A percentile compares a stretch with the other conserved stretches of the same genome.
These are phyloP conservation scores for Pterocles burchelli DNA, from an alignment of 2,113 vertebrate species.

Conservation along the genomic window DNA sequence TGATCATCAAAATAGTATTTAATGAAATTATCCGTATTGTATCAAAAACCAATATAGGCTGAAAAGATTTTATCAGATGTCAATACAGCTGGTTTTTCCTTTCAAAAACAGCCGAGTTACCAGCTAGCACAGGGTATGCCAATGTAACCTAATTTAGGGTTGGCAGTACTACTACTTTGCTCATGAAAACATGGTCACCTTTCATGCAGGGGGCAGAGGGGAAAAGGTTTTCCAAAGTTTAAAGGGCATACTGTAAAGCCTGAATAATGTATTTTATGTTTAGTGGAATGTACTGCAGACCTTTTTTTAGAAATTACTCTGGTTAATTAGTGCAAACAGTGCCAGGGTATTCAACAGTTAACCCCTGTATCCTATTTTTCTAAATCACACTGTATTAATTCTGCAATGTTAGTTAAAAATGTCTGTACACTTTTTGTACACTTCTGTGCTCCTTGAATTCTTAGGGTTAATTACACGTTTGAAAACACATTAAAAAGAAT, in stretches of 20 bases:
- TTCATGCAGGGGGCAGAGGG: background rate
- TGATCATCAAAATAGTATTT: background rate
- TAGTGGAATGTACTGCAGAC: background rate
- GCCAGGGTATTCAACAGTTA: background rate
- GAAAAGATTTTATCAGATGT: background rate
- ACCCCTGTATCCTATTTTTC: background rate
- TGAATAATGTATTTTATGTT: background rate
- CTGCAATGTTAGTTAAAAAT: background rate
- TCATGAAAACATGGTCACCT: background rate
- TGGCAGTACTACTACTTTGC: background rate
- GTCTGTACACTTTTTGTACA: conserved; percentile 15
- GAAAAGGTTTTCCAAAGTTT: background rate
- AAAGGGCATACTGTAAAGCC: background rate
- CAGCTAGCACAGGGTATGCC: background rate
- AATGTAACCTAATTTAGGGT: background rate
- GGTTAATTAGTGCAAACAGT: background rate
- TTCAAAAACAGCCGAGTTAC: background rate
- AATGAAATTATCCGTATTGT: background rate
- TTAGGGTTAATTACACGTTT: background rate
- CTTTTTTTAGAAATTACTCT: background rate
- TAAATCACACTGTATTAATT: background rate
- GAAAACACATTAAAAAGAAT: conserved; percentile 16
- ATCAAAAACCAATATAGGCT: background rate
- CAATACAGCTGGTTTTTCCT: background rate
- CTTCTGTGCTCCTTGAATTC: background rate